Base-by-base conservation (phyloP, 92 coral and sea anemone genomes). In the Porites lobata region DNA sequence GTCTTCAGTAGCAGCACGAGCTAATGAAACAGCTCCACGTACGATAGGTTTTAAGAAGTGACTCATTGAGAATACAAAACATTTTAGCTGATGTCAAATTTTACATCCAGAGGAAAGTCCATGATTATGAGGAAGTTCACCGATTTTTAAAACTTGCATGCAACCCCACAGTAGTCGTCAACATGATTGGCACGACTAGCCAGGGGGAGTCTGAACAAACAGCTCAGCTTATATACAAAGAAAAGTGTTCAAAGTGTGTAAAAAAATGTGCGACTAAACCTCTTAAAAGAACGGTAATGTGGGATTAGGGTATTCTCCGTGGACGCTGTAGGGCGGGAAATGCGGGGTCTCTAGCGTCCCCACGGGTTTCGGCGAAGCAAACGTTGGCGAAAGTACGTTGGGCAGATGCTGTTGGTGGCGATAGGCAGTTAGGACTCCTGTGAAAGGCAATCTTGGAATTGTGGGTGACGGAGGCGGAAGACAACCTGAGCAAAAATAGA, bases 351-450 rank as follows among this genome's bases (percentile, higher is more conserved):
- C 87, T 20, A 83, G 50, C 10, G 79, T 21, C 15, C 87, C 80
- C 13, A 82, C 50, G 13, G 87, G 79, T 56, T 70, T 71, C 9
- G 71, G 87, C 50, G 87, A 57, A 19, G 87, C 58, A 63, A 73
- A 69, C 77, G 86, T 83, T 14, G 87, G 62, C 12, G 87, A 72
- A 10, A 83, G 71, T 11, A 83, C n/a, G 15, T 83, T 83, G 11
- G 87, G 87, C n/a, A 83, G 61, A 50, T 70, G 47, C 18, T 83
- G 87, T 29, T 83, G 47, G 47, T 38, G 87, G 71, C 79, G 87
- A 61, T 71, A 83, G 0, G 80, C 71, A 21, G 73, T 26, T 9
- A 83, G 72, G 10, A 83, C 80, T 59, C 87, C 80, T 19, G 87
- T 61, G 59, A 83, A 83, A 0, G 87, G 87, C 12, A 72, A 18